phyloP scores from a whole-genome alignment of 2,797 vertebrate species.

The Macropodus opercularis region DNA sequence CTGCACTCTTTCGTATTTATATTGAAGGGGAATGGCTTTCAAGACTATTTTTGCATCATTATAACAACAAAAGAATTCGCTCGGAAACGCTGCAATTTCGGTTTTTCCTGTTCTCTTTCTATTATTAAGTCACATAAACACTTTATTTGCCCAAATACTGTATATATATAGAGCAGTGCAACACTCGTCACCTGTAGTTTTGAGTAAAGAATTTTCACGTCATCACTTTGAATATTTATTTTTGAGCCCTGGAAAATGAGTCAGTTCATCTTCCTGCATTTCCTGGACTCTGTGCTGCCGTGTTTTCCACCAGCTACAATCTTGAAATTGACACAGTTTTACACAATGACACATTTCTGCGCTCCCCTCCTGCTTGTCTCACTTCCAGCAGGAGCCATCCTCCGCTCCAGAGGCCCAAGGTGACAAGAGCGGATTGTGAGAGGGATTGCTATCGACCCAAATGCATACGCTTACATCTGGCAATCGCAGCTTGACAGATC shows the following conservation, averaged over 20 bases:
- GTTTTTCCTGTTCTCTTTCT: slow-evolving; percentile 16
- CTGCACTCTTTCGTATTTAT: slow-evolving; percentile 64
- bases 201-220: slow-evolving; percentile 7
- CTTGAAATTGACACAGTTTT: slow-evolving; percentile 46
- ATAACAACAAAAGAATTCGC: slow-evolving; percentile 57
- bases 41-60: slow-evolving; percentile 67
- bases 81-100: slow-evolving; percentile 46
- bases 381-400: slow-evolving; percentile 59
- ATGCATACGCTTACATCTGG: slow-evolving; percentile 82
- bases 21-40: slow-evolving; percentile 58
- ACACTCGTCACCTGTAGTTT: slow-evolving; percentile 22
- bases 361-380: slow-evolving; percentile 57
- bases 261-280: slow-evolving; percentile 9
- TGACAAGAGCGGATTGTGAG: slow-evolving; percentile 77
- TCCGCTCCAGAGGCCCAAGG: slow-evolving; percentile 65
- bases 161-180: slow-evolving; percentile 36
- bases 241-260: slow-evolving; percentile 23
- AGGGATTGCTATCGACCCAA: slow-evolving; percentile 80
- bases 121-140: slow-evolving; percentile 43
- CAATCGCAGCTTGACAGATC: slow-evolving; percentile 82
- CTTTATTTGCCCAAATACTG: slow-evolving; percentile 30
- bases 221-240: slow-evolving; percentile 3
- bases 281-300: slow-evolving; percentile 5
- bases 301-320: slow-evolving; percentile 38
- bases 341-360: slow-evolving; percentile 68